phyloP scores from a whole-genome alignment of 2,113 vertebrate genomes.

The Condylura cristata region DNA sequence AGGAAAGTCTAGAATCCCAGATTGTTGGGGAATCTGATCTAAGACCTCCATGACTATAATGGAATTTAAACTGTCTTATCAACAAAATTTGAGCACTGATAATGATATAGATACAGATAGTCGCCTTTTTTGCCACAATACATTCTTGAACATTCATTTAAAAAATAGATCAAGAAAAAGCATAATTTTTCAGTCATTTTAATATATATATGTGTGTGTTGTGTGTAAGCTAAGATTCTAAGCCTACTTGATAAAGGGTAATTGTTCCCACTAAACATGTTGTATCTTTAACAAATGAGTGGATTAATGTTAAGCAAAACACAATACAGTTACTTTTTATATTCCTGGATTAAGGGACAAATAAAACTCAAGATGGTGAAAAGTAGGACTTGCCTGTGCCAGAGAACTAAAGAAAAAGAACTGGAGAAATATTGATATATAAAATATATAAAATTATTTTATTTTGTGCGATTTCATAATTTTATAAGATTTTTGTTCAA shows the following conservation, averaged over 20 bases:
- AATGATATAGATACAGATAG: background rate
- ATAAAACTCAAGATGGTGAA: constrained; percentile 8
- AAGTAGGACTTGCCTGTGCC: background rate
- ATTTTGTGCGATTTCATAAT: background rate
- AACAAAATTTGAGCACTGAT: background rate
- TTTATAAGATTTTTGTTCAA: background rate
- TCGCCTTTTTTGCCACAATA: background rate
- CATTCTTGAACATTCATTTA: constrained; percentile 21
- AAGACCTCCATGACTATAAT: background rate
- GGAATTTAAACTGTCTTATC: constrained; percentile 31
- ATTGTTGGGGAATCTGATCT: background rate
- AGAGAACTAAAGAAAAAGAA: background rate
- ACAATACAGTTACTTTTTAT: background rate
- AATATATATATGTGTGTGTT: background rate
- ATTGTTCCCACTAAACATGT: background rate
- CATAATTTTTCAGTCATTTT: background rate
- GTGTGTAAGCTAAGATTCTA: background rate
- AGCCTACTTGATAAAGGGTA: background rate
- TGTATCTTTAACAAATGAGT: background rate
- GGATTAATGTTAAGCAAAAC: background rate
- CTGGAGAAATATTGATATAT: background rate
- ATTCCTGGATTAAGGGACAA: background rate
- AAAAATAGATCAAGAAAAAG: constrained; percentile 27
- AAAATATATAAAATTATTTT: background rate
- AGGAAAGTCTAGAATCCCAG: background rate